Conservation (phyloP, 2,113 vertebrate genomes). For the Hirundichthys speculiger region DNA sequence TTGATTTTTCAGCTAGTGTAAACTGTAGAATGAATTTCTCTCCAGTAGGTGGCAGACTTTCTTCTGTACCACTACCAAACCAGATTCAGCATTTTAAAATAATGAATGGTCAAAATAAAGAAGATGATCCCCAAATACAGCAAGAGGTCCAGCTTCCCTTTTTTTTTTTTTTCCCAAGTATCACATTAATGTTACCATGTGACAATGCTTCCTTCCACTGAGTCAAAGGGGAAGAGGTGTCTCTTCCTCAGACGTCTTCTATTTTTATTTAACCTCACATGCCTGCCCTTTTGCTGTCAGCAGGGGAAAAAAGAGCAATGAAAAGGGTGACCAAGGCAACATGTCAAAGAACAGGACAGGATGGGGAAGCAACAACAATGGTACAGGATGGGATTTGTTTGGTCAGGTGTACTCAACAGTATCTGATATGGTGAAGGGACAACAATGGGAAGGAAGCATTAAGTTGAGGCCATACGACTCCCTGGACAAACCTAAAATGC, state of each 20-base stretch:
- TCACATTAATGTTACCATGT: neutral
- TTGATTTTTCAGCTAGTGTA: too few relatives aligned
- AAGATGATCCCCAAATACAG: neutral
- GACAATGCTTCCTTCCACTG: constrained; percentile 27
- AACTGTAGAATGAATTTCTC: neutral
- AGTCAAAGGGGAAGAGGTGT: constrained; percentile 19
- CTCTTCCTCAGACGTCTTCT: constrained; percentile 25
- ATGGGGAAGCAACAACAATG: constrained; percentile 31
- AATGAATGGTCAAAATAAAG: neutral
- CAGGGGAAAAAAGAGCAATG: constrained; percentile 23
- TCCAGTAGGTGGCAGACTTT: constrained; percentile 60
- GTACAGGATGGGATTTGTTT: constrained; percentile 55
- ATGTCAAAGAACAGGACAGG: constrained; percentile 37
- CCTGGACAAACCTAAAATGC: constrained; percentile 17
- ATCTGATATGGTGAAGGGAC: constrained; percentile 44
- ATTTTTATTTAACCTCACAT: constrained; percentile 25
- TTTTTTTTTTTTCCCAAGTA: neutral
- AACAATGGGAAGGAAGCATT: constrained; percentile 49
- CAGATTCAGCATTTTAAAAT: neutral
- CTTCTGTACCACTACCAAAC: neutral
- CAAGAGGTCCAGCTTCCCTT: neutral
- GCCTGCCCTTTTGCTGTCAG: constrained; percentile 21
- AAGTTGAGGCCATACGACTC: neutral
- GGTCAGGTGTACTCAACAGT: constrained; percentile 25
- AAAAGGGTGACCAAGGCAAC: neutral